phyloP scores from a whole-genome alignment of 2,888 invertebrate genomes.

The Oxyteleia sp. region DNA sequence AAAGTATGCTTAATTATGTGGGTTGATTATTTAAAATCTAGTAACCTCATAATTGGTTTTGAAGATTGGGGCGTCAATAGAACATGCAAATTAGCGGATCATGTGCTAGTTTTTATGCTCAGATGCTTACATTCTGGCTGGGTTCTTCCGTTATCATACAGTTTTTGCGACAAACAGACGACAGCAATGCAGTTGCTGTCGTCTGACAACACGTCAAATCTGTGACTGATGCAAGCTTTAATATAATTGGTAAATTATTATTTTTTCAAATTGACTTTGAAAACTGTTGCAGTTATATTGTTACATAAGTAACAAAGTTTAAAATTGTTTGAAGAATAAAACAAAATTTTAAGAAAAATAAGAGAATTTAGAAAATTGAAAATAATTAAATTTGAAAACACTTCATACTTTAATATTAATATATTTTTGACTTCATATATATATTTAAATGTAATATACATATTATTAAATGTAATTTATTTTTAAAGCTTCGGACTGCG shows the following conservation, averaged over 20 bases:
- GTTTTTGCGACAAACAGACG: slow-evolving; percentile 49
- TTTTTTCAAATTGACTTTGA: not conserved
- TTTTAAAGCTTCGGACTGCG: slow-evolving; percentile 10
- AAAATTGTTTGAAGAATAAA: not conserved
- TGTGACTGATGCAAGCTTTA: slow-evolving; percentile 45
- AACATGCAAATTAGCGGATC: slow-evolving; percentile 41
- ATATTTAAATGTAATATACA: too few species aligned
- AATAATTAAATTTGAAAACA: too few species aligned
- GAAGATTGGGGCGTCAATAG: slow-evolving; percentile 28
- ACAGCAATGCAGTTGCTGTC: slow-evolving; percentile 23
- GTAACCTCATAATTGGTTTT: slow-evolving; percentile 9
- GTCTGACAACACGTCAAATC: slow-evolving; percentile 51
- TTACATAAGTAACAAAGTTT: not conserved
- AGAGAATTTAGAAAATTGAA: too few species aligned
- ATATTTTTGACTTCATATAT: too few species aligned
- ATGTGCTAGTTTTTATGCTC: slow-evolving; percentile 61
- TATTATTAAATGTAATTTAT: not conserved
- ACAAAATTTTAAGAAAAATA: too few species aligned
- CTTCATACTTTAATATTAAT: too few species aligned
- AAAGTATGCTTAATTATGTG: slow-evolving; percentile 28
- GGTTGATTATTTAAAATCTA: not conserved
- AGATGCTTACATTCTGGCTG: slow-evolving; percentile 43
- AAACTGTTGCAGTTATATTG: not conserved
- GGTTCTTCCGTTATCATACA: slow-evolving; percentile 53
- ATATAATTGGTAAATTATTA: slow-evolving; percentile 14